Conservation (phyloP, 2,888 invertebrate genomes). For the Drosophila buzzatii region DNA sequence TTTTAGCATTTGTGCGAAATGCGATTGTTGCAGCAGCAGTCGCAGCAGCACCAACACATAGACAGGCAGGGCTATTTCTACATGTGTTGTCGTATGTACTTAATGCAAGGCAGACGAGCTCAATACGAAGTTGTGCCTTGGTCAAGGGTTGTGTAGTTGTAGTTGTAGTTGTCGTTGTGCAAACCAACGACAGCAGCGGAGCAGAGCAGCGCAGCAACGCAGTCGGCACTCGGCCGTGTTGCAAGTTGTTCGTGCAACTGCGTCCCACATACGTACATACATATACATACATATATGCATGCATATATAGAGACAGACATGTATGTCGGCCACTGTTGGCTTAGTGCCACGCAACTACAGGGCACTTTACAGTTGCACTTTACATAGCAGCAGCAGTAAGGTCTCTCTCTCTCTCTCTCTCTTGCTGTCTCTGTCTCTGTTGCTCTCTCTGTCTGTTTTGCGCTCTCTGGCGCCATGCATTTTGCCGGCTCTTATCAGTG, state of each 20-base stretch:
- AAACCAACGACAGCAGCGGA: constrained; percentile 30
- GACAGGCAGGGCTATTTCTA: constrained; percentile 44
- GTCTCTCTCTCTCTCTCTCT: constrained; percentile 1
- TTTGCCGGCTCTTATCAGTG: constrained; percentile 75
- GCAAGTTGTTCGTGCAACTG: constrained; percentile 56
- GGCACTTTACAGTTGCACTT: constrained; percentile 58
- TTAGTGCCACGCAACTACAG: constrained; percentile 60
- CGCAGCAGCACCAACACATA: constrained; percentile 58
- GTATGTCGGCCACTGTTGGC: constrained; percentile 25
- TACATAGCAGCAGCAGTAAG: constrained; percentile 40
- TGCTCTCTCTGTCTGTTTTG: background rate
- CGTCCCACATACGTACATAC: constrained; percentile 32
- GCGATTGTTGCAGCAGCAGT: constrained; percentile 72
- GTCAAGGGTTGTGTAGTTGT: constrained; percentile 70
- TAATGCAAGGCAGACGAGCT: constrained; percentile 57
- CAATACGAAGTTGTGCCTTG: constrained; percentile 62
- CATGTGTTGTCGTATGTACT: constrained; percentile 57
- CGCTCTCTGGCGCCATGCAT: constrained; percentile 18
- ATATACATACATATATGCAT: background rate
- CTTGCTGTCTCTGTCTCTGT: constrained; percentile 14
- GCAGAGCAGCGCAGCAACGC: constrained; percentile 26
- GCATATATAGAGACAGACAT: constrained; percentile 1
- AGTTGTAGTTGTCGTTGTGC: constrained; percentile 30
- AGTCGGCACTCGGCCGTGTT: constrained; percentile 41
- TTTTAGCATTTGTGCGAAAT: constrained; percentile 72